Evolutionary conservation across 1,140 invertebrate genomes (phyloP), one percentile per base, ranked within the genome.

Genomic region (Procambarus virginalis): DNA sequence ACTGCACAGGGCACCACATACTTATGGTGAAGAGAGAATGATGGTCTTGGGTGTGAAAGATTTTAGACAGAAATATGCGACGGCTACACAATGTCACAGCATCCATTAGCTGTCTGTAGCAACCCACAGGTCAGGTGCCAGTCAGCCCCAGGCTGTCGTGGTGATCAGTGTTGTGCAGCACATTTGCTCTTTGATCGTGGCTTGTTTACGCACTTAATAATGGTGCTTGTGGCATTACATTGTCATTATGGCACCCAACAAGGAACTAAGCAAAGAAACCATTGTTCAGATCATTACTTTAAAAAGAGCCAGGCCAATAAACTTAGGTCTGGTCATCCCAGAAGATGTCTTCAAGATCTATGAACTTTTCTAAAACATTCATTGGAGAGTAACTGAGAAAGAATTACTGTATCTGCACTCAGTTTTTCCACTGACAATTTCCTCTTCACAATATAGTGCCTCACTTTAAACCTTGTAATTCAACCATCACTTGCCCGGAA

Each of bases 161-260:
- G 64, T 68, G 64, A 68, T 68, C 64, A 68, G 64, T 68, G n/a
- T 1, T 68, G 12, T 68, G 64, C 64, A 12, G n/a, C 64, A 68
- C n/a, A 12, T 68, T 68, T 12, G 12, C n/a, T n/a, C 64, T 14
- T 68, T 12, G n/a, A 12, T 2, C 12, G 12, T 12, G 12, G 12
- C n/a, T 68, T 12, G 12, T 68, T 2, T 68, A 14, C 64, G n/a
- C 64, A 68, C 64, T 68, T n/a, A 68, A 1, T 12, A 68, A 2
- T n/a, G n/a, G 64, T 68, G 64, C 12, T 68, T 68, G 64, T 68
- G 64, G 64, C n/a, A n/a, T n/a, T 68, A 68, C 64, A 68, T 68
- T 68, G 64, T 68, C n/a, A 68, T 68, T 68, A n/a, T 68, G 64
- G 2, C 64, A 68, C 64, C 64, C 64, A 68, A 12, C 64, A 68